Conservation (phyloP, 2,888 invertebrate species). For the Polyommatus icarus region DNA sequence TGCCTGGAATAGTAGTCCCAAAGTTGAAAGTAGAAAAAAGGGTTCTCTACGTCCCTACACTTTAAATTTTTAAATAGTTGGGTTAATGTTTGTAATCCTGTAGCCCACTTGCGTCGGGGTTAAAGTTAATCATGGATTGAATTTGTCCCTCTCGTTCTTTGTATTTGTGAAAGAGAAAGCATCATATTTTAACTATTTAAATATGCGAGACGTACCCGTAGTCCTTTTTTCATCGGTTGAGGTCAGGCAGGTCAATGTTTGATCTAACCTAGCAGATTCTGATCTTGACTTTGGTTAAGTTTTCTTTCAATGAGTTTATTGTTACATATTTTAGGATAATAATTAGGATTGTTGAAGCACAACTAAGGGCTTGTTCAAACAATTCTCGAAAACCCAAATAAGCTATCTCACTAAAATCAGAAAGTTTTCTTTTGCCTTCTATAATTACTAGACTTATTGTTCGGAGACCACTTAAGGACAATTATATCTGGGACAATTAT, state of each 20-base stretch:
- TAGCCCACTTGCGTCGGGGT: neutral
- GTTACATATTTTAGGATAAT: neutral
- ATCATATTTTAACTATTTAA: no score
- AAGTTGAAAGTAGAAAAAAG: neutral
- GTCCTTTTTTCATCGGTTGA: no score
- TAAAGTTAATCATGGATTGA: no score
- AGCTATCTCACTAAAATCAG: neutral
- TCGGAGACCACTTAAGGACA: neutral
- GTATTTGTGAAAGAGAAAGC: no score
- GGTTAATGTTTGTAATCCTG: neutral
- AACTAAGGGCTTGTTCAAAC: neutral
- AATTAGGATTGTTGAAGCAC: neutral
- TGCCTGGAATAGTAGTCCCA: neutral
- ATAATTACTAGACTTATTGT: neutral
- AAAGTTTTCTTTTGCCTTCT: neutral
- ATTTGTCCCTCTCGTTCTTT: no score
- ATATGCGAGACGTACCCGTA: no score
- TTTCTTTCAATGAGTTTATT: neutral
- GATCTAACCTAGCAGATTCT: neutral
- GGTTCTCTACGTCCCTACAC: neutral
- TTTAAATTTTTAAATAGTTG: neutral
- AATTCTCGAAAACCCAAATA: neutral
- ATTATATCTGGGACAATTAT: slow-evolving; percentile 8
- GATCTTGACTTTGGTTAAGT: neutral
- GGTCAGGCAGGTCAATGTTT: neutral